Evolutionary conservation across 2,113 vertebrate genomes (phyloP).

Genomic region (Eretmochelys imbricata): DNA sequence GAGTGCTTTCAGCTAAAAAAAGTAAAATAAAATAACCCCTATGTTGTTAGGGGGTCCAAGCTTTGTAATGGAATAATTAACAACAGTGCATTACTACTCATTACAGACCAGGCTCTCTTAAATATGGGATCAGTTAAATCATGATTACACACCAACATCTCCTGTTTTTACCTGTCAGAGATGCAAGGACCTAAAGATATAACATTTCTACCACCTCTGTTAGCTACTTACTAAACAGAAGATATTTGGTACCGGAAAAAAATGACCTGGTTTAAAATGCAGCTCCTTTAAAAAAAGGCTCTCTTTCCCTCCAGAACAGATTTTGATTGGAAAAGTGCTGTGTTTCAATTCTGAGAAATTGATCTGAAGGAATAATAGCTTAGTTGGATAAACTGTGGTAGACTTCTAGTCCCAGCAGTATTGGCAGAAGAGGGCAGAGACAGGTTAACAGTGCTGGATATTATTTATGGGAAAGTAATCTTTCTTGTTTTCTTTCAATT

Average conservation of each 20-base stretch:
- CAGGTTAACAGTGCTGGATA: constrained; percentile 3
- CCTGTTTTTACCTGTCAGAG: constrained; percentile 34
- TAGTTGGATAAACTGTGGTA: constrained; percentile 41
- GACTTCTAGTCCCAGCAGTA: background rate
- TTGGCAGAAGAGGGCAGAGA: constrained; percentile 35
- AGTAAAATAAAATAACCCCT: constrained; percentile 30
- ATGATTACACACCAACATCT: constrained; percentile 19
- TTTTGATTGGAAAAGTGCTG: background rate
- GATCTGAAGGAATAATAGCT: constrained; percentile 42
- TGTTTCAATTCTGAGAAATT: constrained; percentile 47
- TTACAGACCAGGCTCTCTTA: constrained; percentile 44
- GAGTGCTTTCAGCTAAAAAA: constrained; percentile 32
- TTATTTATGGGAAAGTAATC: constrained; percentile 14
- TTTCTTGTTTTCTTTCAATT: background rate
- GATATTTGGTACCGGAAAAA: constrained; percentile 43
- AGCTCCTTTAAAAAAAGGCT: background rate
- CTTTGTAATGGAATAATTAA: constrained; percentile 48
- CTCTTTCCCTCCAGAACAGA: background rate
- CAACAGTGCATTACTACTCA: constrained; percentile 8
- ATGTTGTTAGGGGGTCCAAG: background rate
- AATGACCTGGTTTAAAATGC: constrained; percentile 1
- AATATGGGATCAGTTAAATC: constrained; percentile 49
- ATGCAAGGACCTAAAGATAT: constrained; percentile 12
- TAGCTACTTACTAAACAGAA: constrained; percentile 12
- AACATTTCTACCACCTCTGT: constrained; percentile 25